Conservation (phyloP, 2,113 vertebrate genomes). For the Chaetodon trifascialis region DNA sequence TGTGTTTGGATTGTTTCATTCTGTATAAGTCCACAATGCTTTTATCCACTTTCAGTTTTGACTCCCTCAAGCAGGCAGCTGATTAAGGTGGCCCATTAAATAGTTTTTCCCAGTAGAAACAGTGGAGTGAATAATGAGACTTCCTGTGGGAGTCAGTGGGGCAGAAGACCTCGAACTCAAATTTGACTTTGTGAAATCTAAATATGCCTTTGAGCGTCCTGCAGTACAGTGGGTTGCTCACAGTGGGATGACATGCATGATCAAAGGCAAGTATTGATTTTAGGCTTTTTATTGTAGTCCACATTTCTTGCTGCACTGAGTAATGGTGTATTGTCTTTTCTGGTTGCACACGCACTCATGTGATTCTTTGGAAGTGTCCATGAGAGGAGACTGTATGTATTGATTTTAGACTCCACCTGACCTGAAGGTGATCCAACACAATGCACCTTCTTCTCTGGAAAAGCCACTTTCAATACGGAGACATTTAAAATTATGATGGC, state of each 20-base stretch:
- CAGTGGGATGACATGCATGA: constrained; percentile 29
- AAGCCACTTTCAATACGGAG: constrained; percentile 15
- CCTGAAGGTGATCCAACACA: neutral
- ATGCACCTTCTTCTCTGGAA: neutral
- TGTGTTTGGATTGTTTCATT: neutral
- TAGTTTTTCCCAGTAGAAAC: neutral
- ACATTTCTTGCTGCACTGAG: neutral
- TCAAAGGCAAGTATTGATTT: constrained; percentile 50
- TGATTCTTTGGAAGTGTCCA: neutral
- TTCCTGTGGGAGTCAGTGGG: neutral
- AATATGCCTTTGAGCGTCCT: constrained; percentile 31
- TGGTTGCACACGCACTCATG: neutral
- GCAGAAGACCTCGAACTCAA: constrained; percentile 17
- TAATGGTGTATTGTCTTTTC: neutral
- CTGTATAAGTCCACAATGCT: neutral
- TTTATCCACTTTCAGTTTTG: constrained; percentile 1
- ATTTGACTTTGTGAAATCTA: constrained; percentile 38
- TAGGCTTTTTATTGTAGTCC: neutral
- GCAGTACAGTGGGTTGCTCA: constrained; percentile 12
- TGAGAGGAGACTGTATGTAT: neutral
- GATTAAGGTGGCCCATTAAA: neutral
- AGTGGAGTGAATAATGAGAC: neutral
- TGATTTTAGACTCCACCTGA: neutral
- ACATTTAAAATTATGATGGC: constrained; percentile 24
- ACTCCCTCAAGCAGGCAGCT: neutral